phyloP scores from a whole-genome alignment of 2,888 invertebrate species.

The Holacanthella duospinosa region DNA sequence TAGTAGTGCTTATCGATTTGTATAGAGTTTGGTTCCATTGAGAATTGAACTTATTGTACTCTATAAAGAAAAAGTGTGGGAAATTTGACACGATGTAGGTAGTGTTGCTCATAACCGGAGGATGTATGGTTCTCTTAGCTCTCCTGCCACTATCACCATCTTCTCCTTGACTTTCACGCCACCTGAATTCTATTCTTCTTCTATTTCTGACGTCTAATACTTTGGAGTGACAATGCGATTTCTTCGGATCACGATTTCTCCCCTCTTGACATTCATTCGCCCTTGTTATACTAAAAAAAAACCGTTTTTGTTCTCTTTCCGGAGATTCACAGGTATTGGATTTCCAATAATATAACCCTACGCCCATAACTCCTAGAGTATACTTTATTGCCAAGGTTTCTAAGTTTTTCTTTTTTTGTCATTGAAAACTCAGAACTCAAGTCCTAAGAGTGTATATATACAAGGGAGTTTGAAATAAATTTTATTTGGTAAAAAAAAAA shows the following conservation, averaged over 20 bases:
- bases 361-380: not conserved
- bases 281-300: not conserved
- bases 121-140: no score
- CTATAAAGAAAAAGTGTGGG: no score
- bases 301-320: not conserved
- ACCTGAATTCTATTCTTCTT: not conserved
- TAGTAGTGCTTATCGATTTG: no score
- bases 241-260: not conserved
- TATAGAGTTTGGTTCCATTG: no score
- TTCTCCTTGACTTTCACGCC: not conserved
- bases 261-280: not conserved
- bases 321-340: not conserved
- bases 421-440: not conserved
- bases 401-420: not conserved
- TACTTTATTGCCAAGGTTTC: constrained; percentile 4
- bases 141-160: no score
- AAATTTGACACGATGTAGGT: no score
- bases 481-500: not conserved
- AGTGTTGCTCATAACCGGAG: no score
- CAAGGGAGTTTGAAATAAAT: not conserved
- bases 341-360: no score
- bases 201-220: not conserved
- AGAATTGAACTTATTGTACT: no score
- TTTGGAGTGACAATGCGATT: not conserved
- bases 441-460: not conserved